These are phyloP conservation scores for Cladopsammia gracilis DNA, from an alignment of 64 coral and sea anemone species.

Conservation along the genomic window DNA sequence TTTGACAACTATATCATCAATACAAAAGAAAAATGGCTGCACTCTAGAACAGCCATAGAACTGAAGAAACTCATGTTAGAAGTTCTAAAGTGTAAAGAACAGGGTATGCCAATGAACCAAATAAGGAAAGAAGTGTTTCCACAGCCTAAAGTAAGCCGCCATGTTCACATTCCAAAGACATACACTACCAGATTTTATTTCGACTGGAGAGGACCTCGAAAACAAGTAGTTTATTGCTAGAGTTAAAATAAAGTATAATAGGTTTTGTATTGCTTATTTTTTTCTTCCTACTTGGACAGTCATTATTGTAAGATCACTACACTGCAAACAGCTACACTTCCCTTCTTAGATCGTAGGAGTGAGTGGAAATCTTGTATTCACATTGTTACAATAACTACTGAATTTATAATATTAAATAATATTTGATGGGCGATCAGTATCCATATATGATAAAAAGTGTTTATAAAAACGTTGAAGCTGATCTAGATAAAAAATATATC, in stretches of 20 bases:
- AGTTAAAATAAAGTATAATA: background rate
- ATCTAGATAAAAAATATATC: too few relatives aligned
- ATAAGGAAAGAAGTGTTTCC: constrained; percentile 81
- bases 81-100: constrained; percentile 81
- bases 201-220: constrained; percentile 94
- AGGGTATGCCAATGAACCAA: constrained; percentile 83
- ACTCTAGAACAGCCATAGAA: constrained; percentile 88
- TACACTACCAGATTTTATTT: constrained; percentile 96
- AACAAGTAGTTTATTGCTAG: constrained; percentile 96
- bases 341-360: too few relatives aligned
- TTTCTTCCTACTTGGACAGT: too few relatives aligned
- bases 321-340: too few relatives aligned
- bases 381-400: too few relatives aligned
- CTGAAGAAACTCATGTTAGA: constrained; percentile 90
- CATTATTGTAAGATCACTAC: too few relatives aligned
- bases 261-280: background rate
- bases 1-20: constrained; percentile 99
- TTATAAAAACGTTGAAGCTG: too few relatives aligned
- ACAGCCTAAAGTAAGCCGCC: constrained; percentile 74
- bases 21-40: constrained; percentile 72
- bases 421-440: too few relatives aligned
- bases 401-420: too few relatives aligned
- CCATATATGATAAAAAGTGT: too few relatives aligned
- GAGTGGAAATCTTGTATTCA: too few relatives aligned
- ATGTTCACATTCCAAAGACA: constrained; percentile 75